These are phyloP conservation scores for Apodemus sylvaticus DNA, from an alignment of 2,113 vertebrate species.

Conservation along the genomic window DNA sequence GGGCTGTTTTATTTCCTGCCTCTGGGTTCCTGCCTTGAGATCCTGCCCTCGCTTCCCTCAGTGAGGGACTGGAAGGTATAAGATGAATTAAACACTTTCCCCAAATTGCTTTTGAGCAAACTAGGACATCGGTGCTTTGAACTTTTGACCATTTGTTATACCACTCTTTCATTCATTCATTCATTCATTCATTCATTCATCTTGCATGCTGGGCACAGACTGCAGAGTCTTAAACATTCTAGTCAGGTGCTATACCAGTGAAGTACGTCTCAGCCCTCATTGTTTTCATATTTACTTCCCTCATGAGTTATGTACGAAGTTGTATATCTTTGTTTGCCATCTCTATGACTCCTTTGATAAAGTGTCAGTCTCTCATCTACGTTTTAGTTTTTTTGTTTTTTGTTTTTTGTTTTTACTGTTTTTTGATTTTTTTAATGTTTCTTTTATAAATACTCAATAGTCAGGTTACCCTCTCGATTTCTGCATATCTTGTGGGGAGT, in stretches of 20 bases:
- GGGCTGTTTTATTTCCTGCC: background rate
- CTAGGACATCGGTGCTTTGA: background rate
- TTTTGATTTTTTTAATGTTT: background rate
- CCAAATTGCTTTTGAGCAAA: background rate
- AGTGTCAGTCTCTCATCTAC: background rate
- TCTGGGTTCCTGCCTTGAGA: background rate
- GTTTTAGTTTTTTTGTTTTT: background rate
- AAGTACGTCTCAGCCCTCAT: background rate
- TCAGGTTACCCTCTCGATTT: background rate
- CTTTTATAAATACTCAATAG: background rate
- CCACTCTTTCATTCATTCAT: background rate
- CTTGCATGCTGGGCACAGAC: background rate
- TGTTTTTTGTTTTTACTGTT: background rate
- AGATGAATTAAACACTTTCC: background rate
- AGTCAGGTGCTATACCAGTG: background rate
- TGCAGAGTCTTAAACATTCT: background rate
- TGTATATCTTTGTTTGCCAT: background rate
- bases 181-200: background rate
- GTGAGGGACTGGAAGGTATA: background rate
- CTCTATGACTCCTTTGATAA: background rate
- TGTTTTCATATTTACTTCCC: constrained; percentile 3
- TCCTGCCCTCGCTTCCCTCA: background rate
- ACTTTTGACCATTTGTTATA: background rate
- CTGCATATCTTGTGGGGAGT: background rate
- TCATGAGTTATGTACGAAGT: background rate